A percentile compares a stretch with the other conserved stretches of the same genome.
Conservation (phyloP, 1,140 invertebrate species). For the Ylistrum balloti region DNA sequence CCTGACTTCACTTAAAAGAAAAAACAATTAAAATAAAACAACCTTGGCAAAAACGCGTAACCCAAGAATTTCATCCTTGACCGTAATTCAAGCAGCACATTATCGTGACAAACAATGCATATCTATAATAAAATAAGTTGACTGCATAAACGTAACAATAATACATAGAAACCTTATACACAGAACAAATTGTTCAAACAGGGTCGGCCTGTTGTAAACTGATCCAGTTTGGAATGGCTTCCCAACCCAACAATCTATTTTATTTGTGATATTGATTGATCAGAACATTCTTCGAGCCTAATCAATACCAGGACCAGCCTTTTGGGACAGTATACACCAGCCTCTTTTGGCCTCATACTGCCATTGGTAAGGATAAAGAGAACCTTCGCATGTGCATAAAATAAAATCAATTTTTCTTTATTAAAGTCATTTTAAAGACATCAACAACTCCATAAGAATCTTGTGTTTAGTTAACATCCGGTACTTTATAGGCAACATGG, state of each 20-base stretch:
- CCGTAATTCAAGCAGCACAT: not conserved
- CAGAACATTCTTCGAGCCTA: not conserved
- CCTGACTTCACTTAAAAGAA: no score
- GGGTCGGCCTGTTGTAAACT: not conserved
- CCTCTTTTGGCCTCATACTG: not conserved
- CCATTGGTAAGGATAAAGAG: not conserved
- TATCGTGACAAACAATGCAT: not conserved
- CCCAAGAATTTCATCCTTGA: no score
- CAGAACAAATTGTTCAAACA: not conserved
- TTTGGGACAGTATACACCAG: not conserved
- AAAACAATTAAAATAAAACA: no score
- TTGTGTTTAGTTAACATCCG: no score
- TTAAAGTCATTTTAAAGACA: not conserved
- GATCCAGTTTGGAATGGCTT: not conserved
- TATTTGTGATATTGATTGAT: not conserved
- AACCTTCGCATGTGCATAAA: not conserved
- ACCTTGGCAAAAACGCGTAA: no score
- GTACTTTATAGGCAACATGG: no score
- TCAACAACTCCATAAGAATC: not conserved
- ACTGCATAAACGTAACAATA: not conserved
- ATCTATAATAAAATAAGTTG: not conserved
- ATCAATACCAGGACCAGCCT: not conserved
- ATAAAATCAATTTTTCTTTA: not conserved
- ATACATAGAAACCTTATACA: not conserved
- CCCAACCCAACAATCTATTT: not conserved